phyloP scores from a whole-genome alignment of 2,113 vertebrate genomes.

The Oryzias javanicus region DNA sequence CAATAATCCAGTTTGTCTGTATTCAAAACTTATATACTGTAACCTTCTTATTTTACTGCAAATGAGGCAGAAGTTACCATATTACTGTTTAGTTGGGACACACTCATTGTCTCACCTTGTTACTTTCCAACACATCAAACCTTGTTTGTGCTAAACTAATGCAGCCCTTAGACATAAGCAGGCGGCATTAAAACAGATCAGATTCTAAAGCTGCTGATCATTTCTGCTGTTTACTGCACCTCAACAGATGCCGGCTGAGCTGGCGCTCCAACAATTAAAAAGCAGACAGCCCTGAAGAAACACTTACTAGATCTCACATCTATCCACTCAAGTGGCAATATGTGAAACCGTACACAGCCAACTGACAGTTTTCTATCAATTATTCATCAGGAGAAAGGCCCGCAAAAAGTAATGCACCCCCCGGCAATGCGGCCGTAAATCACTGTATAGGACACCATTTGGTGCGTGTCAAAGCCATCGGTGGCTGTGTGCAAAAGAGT shows the following conservation, averaged over 20 bases:
- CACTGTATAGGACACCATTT: conserved; percentile 65
- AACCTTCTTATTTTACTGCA: conserved; percentile 4
- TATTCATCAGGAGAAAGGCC: conserved; percentile 64
- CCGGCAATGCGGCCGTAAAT: conserved; percentile 66
- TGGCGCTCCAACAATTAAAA: conserved; percentile 53
- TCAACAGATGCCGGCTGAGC: conserved; percentile 42
- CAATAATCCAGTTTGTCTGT: conserved; percentile 13
- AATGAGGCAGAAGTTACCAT: conserved; percentile 9
- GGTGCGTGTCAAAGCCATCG: conserved; percentile 54
- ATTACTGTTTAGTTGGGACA: background rate
- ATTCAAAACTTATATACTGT: conserved; percentile 1
- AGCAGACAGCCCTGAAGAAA: conserved; percentile 47
- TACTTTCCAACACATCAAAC: conserved; percentile 8
- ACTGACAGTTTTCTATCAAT: conserved; percentile 60
- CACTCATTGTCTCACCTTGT: background rate
- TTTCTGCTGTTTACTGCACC: conserved; percentile 11
- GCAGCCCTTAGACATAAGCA: too few species aligned
- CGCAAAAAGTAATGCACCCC: conserved; percentile 55
- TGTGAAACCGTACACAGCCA: conserved; percentile 54
- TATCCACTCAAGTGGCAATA: conserved; percentile 41
- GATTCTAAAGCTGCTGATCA: conserved; percentile 23
- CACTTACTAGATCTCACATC: conserved; percentile 25
- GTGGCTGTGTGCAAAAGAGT: conserved; percentile 39
- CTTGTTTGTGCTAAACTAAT: background rate
- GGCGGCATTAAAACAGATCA: conserved; percentile 13